phyloP scores from a whole-genome alignment of 1,140 invertebrate species.

The Sycophila sp. region DNA sequence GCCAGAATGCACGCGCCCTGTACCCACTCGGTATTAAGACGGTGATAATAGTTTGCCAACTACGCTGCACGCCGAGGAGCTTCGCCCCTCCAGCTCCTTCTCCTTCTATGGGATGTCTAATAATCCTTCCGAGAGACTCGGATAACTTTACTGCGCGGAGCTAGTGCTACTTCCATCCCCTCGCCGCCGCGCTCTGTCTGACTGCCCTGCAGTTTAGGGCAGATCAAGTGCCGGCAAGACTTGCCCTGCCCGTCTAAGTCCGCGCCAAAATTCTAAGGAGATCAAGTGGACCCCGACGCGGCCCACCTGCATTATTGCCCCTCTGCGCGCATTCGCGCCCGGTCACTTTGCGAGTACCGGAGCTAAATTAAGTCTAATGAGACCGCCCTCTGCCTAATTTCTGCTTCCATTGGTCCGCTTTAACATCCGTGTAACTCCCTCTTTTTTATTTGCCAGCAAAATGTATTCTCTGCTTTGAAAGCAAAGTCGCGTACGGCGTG shows the following conservation, averaged over 20 bases:
- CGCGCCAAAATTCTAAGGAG: slow-evolving; percentile 12
- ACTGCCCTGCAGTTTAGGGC: slow-evolving; percentile 27
- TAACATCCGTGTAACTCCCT: no score
- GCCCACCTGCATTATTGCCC: slow-evolving; percentile 7
- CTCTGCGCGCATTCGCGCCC: neutral
- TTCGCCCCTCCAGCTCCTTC: slow-evolving; percentile 52
- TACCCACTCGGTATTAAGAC: slow-evolving; percentile 51
- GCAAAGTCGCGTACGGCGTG: neutral
- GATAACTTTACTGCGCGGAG: slow-evolving; percentile 58
- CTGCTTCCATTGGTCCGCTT: no score
- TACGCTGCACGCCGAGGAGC: slow-evolving; percentile 61
- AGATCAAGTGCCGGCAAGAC: slow-evolving; percentile 12
- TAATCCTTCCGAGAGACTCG: slow-evolving; percentile 64
- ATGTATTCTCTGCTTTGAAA: neutral
- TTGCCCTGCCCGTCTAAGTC: neutral
- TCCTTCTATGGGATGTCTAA: slow-evolving; percentile 66
- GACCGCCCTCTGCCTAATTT: no score
- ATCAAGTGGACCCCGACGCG: neutral
- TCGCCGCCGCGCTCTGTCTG: neutral
- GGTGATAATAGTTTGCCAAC: slow-evolving; percentile 68
- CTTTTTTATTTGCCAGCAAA: no score
- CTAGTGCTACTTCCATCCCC: neutral
- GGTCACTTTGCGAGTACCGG: no score
- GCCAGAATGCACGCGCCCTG: neutral
- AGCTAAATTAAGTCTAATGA: neutral